Base-by-base conservation (phyloP, 2,888 invertebrate species). In the Cosmia trapezina region DNA sequence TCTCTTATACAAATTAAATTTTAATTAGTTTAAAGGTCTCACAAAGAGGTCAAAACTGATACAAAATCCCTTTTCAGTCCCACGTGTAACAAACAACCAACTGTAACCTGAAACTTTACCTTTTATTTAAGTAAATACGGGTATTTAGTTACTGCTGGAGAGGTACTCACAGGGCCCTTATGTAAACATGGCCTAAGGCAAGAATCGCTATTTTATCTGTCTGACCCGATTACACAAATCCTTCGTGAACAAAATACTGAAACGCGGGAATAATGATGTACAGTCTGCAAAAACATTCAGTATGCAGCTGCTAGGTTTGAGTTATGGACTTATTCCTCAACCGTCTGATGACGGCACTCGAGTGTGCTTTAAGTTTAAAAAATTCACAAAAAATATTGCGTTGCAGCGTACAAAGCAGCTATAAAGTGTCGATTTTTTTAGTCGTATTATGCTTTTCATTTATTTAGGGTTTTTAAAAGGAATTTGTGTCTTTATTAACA, bases 241-340 rank as follows among this genome's bases (percentile, higher is more conserved):
- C 64, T 76, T 80, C 76, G 73, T 80, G 81, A 73, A 70, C 76
- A 70, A 73, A 82, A 83, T 81, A 81, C 76, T 66, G 57, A 76
- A 70, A 45, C 14, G 51, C n/a, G n/a, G 28, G 59, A 68, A 56
- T 78, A 70, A 80, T 69, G 65, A 78, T 70, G 60, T 79, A 82
- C 43, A 37, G 64, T 45, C 12, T 5, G 37, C 51, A 73, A 53
- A 76, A 73, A 47, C 12, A 4, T 45, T 12, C 1, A 28, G 17
- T 28, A 19, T 17, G n/a, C n/a, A n/a, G n/a, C n/a, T n/a, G n/a
- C n/a, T n/a, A n/a, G n/a, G n/a, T n/a, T n/a, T n/a, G n/a, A n/a
- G n/a, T n/a, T n/a, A n/a, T n/a, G 22, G 12, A 19, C 8, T 49
- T 3, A n/a, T 14, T 54, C 22, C 3, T 54, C 22, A 54, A 12